Evolutionary conservation across 2,113 vertebrate genomes (phyloP).

Genomic region (Hippocampus comes): DNA sequence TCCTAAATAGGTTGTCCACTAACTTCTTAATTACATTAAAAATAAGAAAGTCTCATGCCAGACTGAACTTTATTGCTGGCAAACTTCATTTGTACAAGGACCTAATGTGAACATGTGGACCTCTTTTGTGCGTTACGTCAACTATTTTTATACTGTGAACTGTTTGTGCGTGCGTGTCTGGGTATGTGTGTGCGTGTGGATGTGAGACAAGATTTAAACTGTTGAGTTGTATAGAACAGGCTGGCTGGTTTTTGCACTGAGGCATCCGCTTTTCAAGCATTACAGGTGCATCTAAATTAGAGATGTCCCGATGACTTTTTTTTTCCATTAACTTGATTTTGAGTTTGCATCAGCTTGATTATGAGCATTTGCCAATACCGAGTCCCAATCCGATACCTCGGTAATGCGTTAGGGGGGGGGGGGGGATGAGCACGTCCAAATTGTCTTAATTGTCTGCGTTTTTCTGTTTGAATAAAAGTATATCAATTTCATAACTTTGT

Average conservation of each 20-base stretch:
- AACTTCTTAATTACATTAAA: not conserved
- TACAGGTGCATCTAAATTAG: not conserved
- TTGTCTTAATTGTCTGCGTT: no score
- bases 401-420: no score
- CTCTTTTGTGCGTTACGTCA: slow-evolving; percentile 35
- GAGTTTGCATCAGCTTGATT: no score
- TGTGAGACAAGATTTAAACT: slow-evolving; percentile 12
- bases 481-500: no score
- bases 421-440: no score
- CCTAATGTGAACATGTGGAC: slow-evolving; percentile 53
- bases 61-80: slow-evolving; percentile 5
- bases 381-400: no score
- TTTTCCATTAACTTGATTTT: no score
- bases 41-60: slow-evolving; percentile 1
- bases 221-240: slow-evolving; percentile 11
- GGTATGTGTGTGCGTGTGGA: not conserved
- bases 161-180: slow-evolving; percentile 10
- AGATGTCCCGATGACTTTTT: not conserved
- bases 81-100: slow-evolving; percentile 22
- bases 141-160: slow-evolving; percentile 65
- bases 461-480: no score
- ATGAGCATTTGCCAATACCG: no score
- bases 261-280: not conserved
- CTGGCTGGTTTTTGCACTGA: slow-evolving; percentile 2
- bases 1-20: slow-evolving; percentile 16